Percentiles rank a stretch among this genome's conserved stretches.
Conservation (phyloP, 1,140 invertebrate species). For the Camponotus pennsylvanicus region DNA sequence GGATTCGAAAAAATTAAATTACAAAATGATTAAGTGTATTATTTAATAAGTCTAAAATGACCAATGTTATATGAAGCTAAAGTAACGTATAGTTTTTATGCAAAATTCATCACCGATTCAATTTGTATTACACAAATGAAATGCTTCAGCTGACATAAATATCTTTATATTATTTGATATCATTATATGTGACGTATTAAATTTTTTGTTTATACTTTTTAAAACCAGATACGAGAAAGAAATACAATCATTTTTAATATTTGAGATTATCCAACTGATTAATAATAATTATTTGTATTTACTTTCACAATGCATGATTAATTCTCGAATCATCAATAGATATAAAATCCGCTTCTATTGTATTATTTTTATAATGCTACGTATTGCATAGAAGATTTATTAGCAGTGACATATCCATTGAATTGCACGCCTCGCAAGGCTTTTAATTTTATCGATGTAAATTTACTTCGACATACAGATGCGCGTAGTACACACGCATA, state of each 20-base stretch:
- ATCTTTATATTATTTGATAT: conserved; percentile 6
- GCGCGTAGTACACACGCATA: too few relatives aligned
- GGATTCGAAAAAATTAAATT: too few relatives aligned
- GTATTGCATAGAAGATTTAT: conserved; percentile 6
- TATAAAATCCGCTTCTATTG: not conserved
- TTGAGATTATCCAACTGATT: not conserved
- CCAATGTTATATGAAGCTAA: conserved; percentile 31
- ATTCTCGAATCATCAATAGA: not conserved
- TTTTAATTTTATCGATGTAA: conserved; percentile 24
- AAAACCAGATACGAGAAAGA: not conserved
- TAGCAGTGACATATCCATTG: not conserved
- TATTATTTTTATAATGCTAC: not conserved
- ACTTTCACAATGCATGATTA: not conserved
- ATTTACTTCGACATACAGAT: not conserved
- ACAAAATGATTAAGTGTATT: not conserved
- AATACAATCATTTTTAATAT: not conserved
- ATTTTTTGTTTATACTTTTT: conserved; percentile 12
- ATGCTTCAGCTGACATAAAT: conserved; percentile 7
- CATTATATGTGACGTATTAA: too few relatives aligned
- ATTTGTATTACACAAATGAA: not conserved
- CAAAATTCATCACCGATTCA: not conserved
- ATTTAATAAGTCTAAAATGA: not conserved
- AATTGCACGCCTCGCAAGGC: not conserved
- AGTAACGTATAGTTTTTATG: conserved; percentile 4
- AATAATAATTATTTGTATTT: not conserved